A percentile compares a stretch with the other conserved stretches of the same genome.
phyloP scores from a whole-genome alignment of 2,888 invertebrate genomes.

The Lithophane leautieri region DNA sequence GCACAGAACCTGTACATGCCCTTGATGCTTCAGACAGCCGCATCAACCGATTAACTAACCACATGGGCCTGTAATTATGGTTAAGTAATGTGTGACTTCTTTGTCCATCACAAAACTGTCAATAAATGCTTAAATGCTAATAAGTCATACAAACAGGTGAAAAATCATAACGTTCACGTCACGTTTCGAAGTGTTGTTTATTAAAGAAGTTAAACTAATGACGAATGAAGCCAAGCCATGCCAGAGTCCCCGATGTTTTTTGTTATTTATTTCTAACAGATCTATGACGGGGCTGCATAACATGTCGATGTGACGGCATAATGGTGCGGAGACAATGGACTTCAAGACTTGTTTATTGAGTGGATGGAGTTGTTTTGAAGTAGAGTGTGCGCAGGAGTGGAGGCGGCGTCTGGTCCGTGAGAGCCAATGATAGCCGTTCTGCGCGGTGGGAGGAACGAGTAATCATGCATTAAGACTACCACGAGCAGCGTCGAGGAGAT shows the following conservation, averaged over 20 bases:
- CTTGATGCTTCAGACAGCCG: conserved; percentile 70
- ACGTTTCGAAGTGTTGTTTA: conserved; percentile 53
- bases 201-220: conserved; percentile 72
- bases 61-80: conserved; percentile 1
- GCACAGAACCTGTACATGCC: conserved; percentile 69
- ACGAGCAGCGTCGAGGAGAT: conserved; percentile 76
- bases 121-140: conserved; percentile 11
- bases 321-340: conserved; percentile 87
- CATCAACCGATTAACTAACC: conserved; percentile 45
- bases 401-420: conserved; percentile 84
- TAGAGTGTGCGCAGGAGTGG: conserved; percentile 86
- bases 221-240: conserved; percentile 68
- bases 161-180: conserved; percentile 37
- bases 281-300: conserved; percentile 82
- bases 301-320: conserved; percentile 84
- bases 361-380: conserved; percentile 88
- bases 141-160: conserved; percentile 37
- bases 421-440: conserved; percentile 85
- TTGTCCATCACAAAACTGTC: neutral
- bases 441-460: conserved; percentile 86
- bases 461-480: conserved; percentile 84
- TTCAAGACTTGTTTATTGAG: conserved; percentile 89
- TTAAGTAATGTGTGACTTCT: neutral
- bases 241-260: conserved; percentile 68
- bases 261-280: conserved; percentile 81